Evolutionary conservation across 2,888 invertebrate genomes (phyloP).

Genomic region (Amiota communis): DNA sequence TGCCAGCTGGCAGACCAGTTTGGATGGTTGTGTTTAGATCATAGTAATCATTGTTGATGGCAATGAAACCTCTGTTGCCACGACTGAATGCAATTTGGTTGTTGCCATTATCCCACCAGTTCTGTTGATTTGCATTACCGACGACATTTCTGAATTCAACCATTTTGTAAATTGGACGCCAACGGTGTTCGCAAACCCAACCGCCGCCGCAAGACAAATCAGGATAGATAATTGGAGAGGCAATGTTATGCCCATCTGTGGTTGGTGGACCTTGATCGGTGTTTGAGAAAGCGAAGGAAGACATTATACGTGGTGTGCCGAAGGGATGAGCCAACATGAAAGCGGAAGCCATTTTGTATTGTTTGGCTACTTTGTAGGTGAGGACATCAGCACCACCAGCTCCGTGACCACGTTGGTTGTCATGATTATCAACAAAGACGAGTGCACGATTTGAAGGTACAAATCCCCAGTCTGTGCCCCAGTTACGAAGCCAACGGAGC

Average conservation of each 20-base stretch:
- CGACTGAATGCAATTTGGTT: constrained; percentile 91
- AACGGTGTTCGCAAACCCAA: constrained; percentile 90
- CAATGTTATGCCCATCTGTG: constrained; percentile 77
- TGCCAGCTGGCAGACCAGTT: constrained; percentile 83
- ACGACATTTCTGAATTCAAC: constrained; percentile 83
- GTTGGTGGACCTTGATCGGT: constrained; percentile 81
- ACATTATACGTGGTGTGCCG: constrained; percentile 87
- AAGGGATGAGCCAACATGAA: constrained; percentile 93
- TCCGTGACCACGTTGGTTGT: constrained; percentile 87
- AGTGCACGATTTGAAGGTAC: constrained; percentile 78
- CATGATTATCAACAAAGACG: constrained; percentile 93
- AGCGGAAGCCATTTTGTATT: constrained; percentile 86
- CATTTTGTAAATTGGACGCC: constrained; percentile 88
- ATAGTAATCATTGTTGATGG: constrained; percentile 80
- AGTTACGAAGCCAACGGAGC: constrained; percentile 79
- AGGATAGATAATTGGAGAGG: constrained; percentile 79
- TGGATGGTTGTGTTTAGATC: constrained; percentile 76
- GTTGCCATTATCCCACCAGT: constrained; percentile 88
- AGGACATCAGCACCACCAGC: constrained; percentile 78
- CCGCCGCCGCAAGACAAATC: constrained; percentile 78
- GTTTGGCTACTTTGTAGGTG: constrained; percentile 80
- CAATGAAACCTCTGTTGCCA: constrained; percentile 83
- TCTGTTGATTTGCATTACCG: constrained; percentile 75
- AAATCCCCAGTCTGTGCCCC: constrained; percentile 81
- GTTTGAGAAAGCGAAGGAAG: constrained; percentile 83